Evolutionary conservation across 2,888 invertebrate species (phyloP).

Genomic region (Tenthredo livida): DNA sequence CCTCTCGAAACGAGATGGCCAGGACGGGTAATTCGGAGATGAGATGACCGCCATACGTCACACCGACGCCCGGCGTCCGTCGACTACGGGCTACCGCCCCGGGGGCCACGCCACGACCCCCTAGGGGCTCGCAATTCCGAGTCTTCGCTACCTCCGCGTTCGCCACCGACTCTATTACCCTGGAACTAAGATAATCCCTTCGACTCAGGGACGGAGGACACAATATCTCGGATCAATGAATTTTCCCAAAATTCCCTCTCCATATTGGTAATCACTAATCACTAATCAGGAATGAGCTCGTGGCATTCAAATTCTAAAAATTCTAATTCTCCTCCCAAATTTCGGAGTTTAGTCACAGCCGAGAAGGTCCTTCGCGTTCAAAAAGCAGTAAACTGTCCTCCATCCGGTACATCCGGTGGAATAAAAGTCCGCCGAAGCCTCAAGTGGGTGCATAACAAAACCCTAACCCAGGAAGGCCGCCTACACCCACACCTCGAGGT

Average conservation of each 20-base stretch:
- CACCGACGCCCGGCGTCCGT: conserved; percentile 57
- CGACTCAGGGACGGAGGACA: neutral
- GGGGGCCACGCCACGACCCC: conserved; percentile 70
- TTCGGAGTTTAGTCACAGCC: neutral
- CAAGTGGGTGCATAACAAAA: neutral
- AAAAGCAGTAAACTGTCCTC: neutral
- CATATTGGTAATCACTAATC: no score
- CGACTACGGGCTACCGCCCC: conserved; percentile 53
- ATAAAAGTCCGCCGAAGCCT: neutral
- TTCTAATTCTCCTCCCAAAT: neutral
- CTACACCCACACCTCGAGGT: neutral
- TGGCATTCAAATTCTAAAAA: neutral
- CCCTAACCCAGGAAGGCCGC: neutral
- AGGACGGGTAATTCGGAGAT: conserved; percentile 67
- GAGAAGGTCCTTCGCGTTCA: neutral
- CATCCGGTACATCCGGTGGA: neutral
- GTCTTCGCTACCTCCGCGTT: conserved; percentile 44
- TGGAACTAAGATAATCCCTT: conserved; percentile 39
- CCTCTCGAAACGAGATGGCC: conserved; percentile 61
- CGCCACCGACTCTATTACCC: conserved; percentile 49
- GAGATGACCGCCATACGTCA: conserved; percentile 76
- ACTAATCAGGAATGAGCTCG: no score
- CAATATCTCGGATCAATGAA: neutral
- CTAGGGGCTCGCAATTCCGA: conserved; percentile 74
- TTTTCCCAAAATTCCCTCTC: neutral